phyloP scores from a whole-genome alignment of 2,797 vertebrate genomes.

The Macropus fuliginosus region DNA sequence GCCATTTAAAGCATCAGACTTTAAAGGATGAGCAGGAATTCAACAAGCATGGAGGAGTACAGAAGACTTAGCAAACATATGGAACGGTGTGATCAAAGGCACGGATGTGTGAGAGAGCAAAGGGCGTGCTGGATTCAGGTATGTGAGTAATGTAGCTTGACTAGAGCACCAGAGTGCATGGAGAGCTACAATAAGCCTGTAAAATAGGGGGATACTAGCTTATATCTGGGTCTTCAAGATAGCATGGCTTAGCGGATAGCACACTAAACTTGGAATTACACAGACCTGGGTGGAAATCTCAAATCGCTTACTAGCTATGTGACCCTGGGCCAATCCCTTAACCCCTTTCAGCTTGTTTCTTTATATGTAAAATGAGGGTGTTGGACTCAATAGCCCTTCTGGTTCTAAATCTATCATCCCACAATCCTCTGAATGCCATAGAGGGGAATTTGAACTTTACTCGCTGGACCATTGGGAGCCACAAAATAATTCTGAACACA shows the following conservation, averaged over 20 bases:
- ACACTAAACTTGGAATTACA: not conserved
- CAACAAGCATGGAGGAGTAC: not conserved
- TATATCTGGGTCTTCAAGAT: not conserved
- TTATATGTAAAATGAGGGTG: not conserved
- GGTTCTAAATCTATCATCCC: not conserved
- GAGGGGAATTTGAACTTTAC: slow-evolving; percentile 1
- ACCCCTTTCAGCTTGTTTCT: not conserved
- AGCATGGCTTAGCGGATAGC: not conserved
- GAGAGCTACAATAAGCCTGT: not conserved
- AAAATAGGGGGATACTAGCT: not conserved
- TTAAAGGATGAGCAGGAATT: not conserved
- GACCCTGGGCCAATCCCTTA: not conserved
- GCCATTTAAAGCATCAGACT: not conserved
- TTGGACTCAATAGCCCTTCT: not conserved
- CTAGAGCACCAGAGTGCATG: not conserved
- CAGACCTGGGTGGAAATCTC: not conserved
- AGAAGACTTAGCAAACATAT: not conserved
- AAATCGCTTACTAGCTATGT: not conserved
- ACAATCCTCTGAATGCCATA: not conserved
- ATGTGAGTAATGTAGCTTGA: not conserved
- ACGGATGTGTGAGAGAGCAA: not conserved
- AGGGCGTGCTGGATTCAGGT: not conserved
- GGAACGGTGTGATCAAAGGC: not conserved
- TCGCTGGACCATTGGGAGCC: not conserved
- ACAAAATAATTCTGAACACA: not conserved